phyloP scores from a whole-genome alignment of 2,797 vertebrate species.

The Hylomyscus alleni region DNA sequence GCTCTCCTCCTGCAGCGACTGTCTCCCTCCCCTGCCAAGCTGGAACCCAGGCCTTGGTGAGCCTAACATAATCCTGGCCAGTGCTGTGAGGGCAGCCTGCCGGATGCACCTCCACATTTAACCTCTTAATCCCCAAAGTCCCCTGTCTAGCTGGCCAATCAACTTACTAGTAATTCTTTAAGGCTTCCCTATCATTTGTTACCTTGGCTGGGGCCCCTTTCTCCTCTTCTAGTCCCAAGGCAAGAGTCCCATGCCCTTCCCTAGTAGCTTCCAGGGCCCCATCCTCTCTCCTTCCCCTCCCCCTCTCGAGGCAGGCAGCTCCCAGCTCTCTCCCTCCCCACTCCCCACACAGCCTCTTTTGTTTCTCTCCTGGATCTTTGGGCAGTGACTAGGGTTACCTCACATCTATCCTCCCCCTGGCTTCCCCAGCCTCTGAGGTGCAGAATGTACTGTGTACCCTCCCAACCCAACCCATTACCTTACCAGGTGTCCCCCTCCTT shows the following conservation, averaged over 20 bases:
- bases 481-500: background rate
- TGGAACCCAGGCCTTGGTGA: conserved; percentile 38
- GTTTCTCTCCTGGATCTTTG: conserved; percentile 55
- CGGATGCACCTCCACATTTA: conserved; percentile 68
- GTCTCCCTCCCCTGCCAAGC: background rate
- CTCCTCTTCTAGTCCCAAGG: conserved; percentile 42
- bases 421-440: conserved; percentile 49
- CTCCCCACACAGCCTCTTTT: conserved; percentile 75
- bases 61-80: conserved; percentile 26
- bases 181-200: conserved; percentile 68
- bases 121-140: conserved; percentile 80
- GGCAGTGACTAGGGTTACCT: conserved; percentile 67
- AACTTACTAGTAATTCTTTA: conserved; percentile 68
- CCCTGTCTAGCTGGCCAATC: conserved; percentile 37
- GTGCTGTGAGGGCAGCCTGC: background rate
- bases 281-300: background rate
- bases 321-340: background rate
- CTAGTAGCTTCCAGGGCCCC: conserved; percentile 3
- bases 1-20: conserved; percentile 31
- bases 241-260: conserved; percentile 10
- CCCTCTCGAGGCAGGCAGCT: background rate
- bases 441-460: conserved; percentile 25
- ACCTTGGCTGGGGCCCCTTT: conserved; percentile 32
- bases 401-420: conserved; percentile 10
- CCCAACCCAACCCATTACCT: background rate